Base-by-base conservation (phyloP, 2,113 vertebrate species). In the Caracal caracal region DNA sequence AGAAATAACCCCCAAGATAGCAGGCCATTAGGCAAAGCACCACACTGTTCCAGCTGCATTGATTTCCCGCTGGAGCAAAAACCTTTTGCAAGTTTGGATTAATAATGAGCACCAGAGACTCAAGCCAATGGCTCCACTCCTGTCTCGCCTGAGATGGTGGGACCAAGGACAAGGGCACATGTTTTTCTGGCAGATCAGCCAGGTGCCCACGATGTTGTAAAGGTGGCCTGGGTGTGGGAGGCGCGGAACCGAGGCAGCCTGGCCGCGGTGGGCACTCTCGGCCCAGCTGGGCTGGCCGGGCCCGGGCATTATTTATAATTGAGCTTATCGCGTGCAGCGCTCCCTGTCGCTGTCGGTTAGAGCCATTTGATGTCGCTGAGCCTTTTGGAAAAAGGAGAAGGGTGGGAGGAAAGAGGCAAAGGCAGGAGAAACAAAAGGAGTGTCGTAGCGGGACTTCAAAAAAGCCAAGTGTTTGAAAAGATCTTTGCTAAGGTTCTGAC, bases 401-500 rank as follows among this genome's bases (percentile, higher is more conserved):
- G 91, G 80, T 1, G 80, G 96, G 92, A 97, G 90, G 82, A 37
- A 94, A 92, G 91, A 93, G 47, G 93, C 79, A 93, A 92, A 97
- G 70, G 81, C 86, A 93, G 88, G 33, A 97, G 95, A 96, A 96
- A 88, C 94, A 10, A 4, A 10, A 1, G 0, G 90, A 33, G 1
- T 80, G 94, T 63, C 86, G 3, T 95, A 30, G n/a, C 90, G 81
- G 92, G 96, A 98, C 97, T 92, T 92, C 97, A 98, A 97, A 96
- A 93, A 5, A n/a, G 63, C 71, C 11, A 97, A 96, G 93, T 16
- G 33, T 49, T 68, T 56, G 65, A 85, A 82, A 96, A 96, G 89
- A 86, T 84, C 96, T 90, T 66, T 7, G 33, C 95, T 84, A 95
- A 0, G 94, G 90, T 92, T 96, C 97, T 98, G 98, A 97, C 97